These are phyloP conservation scores for Artemia franciscana DNA, from an alignment of 1,140 invertebrate genomes.

Conservation along the genomic window DNA sequence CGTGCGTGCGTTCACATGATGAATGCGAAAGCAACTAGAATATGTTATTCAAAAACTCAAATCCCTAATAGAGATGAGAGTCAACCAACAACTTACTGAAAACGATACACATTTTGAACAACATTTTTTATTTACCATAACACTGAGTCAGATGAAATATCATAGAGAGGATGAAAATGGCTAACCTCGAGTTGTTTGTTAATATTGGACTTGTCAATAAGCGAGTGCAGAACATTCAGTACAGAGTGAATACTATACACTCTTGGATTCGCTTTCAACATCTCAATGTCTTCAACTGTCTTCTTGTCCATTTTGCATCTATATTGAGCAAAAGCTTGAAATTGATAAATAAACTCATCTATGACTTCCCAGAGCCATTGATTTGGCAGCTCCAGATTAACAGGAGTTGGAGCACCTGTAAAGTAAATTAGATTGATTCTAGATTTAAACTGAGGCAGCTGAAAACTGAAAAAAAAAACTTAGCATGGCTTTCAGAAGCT, in stretches of 20 bases:
- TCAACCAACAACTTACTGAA: too few species aligned
- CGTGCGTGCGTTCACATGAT: too few species aligned
- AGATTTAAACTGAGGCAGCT: too few species aligned
- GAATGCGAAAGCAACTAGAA: too few species aligned
- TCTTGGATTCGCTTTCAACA: constrained; percentile 42
- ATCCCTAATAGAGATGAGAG: too few species aligned
- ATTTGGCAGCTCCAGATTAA: constrained; percentile 79
- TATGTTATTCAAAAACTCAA: too few species aligned
- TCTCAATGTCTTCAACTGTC: constrained; percentile 49
- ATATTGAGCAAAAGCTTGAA: constrained; percentile 15
- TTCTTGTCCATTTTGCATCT: constrained; percentile 9
- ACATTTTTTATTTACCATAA: too few species aligned
- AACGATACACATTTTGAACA: too few species aligned
- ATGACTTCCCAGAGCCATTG: constrained; percentile 99
- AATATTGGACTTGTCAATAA: constrained; percentile 96
- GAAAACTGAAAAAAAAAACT: constrained; percentile 6
- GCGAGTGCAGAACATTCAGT: constrained; percentile 86
- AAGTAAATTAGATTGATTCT: constrained; percentile 6
- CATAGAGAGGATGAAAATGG: too few species aligned
- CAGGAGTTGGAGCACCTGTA: constrained; percentile 54
- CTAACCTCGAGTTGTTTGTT: constrained; percentile 79
- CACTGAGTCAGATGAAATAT: too few species aligned
- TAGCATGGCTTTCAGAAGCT: constrained; percentile 7
- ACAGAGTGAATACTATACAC: constrained; percentile 97
- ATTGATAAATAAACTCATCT: constrained; percentile 62